phyloP scores from a whole-genome alignment of 2,113 vertebrate species.

The Silurus asotus region DNA sequence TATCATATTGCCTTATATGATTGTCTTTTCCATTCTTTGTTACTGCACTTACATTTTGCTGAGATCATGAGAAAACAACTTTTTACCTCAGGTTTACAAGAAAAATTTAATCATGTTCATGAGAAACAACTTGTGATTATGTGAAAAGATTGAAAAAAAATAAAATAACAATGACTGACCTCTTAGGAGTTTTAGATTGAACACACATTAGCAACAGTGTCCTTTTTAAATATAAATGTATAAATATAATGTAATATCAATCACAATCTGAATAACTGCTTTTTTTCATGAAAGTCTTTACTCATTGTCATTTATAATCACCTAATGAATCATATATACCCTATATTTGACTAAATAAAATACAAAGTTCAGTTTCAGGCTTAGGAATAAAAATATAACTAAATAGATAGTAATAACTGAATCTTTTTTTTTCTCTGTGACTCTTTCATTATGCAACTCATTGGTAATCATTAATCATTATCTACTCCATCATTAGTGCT shows the following conservation, averaged over 20 bases:
- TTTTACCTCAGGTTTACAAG: no score
- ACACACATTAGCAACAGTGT: neutral
- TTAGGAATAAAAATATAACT: neutral
- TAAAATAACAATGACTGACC: no score
- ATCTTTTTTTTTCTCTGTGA: neutral
- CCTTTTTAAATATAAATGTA: neutral
- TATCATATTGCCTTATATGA: neutral
- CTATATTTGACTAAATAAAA: neutral
- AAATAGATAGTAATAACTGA: neutral
- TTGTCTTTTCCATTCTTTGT: neutral
- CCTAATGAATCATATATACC: neutral
- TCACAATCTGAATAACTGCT: neutral
- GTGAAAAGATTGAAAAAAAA: no score
- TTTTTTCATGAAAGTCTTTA: no score
- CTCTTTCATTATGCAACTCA: neutral
- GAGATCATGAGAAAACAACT: no score
- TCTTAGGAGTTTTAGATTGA: no score
- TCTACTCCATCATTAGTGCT: neutral
- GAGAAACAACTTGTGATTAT: no score
- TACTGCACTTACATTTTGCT: neutral
- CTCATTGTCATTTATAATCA: neutral
- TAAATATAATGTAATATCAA: no score
- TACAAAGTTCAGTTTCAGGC: neutral
- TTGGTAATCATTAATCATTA: conserved; percentile 1
- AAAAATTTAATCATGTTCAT: no score